Base-by-base conservation (phyloP, 2,113 vertebrate genomes). In the Periophthalmodon schlosseri region DNA sequence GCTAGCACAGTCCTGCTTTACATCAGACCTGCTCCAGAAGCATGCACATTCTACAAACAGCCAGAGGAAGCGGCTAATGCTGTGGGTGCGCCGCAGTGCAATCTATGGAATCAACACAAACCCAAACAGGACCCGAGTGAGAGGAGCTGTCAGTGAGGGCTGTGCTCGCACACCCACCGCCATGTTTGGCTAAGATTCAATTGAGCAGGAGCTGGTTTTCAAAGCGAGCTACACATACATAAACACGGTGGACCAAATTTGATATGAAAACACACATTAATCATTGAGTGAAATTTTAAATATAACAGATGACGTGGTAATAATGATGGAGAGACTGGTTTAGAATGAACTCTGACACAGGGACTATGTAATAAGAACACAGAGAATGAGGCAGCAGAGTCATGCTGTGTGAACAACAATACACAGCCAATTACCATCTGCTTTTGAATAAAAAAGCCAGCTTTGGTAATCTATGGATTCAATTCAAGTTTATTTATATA, bases 31-130 rank as follows among this genome's bases (percentile, higher is more conserved):
- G 46, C 46, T 47, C 46, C 46, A 47, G 4, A 52, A 44, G 8
- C 16, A 3, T 56, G 52, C n/a, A 56, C 52, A 21, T 56, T 56
- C n/a, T 56, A 20, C 52, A 21, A 56, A 56, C 76, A n/a, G 18
- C 15, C 20, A 52, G 60, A 83, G 91, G 87, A 90, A 88, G 84
- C 72, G 72, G 77, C 84, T 80, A 54, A 84, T 79, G 70, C 20
- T 73, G 82, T 70, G 12, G 75, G 68, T 23, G 36, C 71, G 46
- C 74, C 71, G 63, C 44, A 76, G 79, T 73, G 86, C 72, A 84
- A 72, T 80, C 76, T 73, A 70, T 67, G 2, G 72, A 23, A n/a
- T 69, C 81, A 79, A 78, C 66, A 82, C 72, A 23, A 15, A 16
- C 74, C 71, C 54, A 68, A 70, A 18, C 28, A 39, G 28, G 69